Base-by-base conservation (phyloP, 2,113 vertebrate genomes). In the Daphoenositta chrysoptera region DNA sequence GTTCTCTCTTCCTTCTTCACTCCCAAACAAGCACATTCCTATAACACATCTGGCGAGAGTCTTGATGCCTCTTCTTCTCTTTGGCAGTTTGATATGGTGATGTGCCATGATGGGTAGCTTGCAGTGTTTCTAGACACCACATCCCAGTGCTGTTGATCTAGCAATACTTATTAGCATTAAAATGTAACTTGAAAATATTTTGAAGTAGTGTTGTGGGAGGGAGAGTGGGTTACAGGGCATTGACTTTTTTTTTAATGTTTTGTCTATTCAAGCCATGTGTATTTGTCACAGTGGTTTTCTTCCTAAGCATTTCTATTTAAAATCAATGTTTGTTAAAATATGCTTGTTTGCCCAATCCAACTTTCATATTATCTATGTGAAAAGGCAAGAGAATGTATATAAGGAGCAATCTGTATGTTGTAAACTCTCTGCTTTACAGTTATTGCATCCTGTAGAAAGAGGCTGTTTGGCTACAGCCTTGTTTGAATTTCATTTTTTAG, bases 401-500 rank as follows among this genome's bases (percentile, higher is more conserved):
- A 96, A 94, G 73, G 60, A 92, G 87, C 54, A 44, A 60, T 96
- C 93, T 97, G 85, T 98, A 79, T 6, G 0, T 47, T 81, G 82
- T 87, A 31, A 3, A 2, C 54, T 95, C 87, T 95, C 88, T 97
- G 90, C 92, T 85, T 96, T 94, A 83, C 75, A 95, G 69, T 97
- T 98, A 97, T 56, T 97, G 94, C 94, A 94, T 96, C 81, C 94
- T 83, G 94, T 89, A 96, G 97, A 98, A 97, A 97, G 97, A 97
- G 97, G 94, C 77, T 95, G 65, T 94, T 97, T 89, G 92, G 78
- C 95, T 94, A 78, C 83, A 95, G 95, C 77, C 84, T 91, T 96
- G 96, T 97, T 98, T 98, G 97, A 98, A 97, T 98, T 98, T 98
- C 94, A 97, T 97, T 97, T 98, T 98, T 98, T 89, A 98, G 98